phyloP scores from a whole-genome alignment of 2,797 vertebrate species.

The Odontamblyopus rebecca region DNA sequence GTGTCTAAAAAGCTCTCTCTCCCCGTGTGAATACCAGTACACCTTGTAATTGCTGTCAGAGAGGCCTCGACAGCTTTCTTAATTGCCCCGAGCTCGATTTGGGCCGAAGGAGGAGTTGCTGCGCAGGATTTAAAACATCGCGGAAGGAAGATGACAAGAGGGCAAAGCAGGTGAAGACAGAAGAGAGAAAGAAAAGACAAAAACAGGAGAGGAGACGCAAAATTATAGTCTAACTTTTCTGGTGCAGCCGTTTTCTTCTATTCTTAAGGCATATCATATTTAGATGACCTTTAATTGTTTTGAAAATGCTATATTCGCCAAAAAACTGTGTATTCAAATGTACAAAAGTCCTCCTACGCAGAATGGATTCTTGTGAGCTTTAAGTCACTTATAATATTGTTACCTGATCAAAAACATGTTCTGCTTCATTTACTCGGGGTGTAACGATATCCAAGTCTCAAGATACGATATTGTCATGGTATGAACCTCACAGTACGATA shows the following conservation, averaged over 20 bases:
- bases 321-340: too few relatives aligned
- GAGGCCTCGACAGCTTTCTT: slow-evolving; percentile 65
- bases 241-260: background rate
- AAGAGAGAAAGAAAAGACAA: background rate
- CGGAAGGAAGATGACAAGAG: slow-evolving; percentile 30
- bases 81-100: slow-evolving; percentile 71
- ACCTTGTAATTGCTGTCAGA: slow-evolving; percentile 76
- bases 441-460: too few relatives aligned
- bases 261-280: too few relatives aligned
- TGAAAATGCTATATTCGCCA: too few relatives aligned
- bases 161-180: slow-evolving; percentile 17
- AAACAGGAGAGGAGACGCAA: background rate
- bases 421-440: too few relatives aligned
- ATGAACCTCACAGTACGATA: too few relatives aligned
- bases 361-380: too few relatives aligned
- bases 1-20: slow-evolving; percentile 50
- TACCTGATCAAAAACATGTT: too few relatives aligned
- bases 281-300: too few relatives aligned
- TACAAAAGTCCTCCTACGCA: too few relatives aligned
- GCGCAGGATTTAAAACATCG: background rate
- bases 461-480: too few relatives aligned
- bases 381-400: too few relatives aligned
- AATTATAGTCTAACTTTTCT: background rate
- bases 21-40: slow-evolving; percentile 67
- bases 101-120: slow-evolving; percentile 34